A percentile compares a stretch with the other conserved stretches of the same genome.
Evolutionary conservation across 2,797 vertebrate genomes (phyloP).

Genomic region (Crax fasciolata): DNA sequence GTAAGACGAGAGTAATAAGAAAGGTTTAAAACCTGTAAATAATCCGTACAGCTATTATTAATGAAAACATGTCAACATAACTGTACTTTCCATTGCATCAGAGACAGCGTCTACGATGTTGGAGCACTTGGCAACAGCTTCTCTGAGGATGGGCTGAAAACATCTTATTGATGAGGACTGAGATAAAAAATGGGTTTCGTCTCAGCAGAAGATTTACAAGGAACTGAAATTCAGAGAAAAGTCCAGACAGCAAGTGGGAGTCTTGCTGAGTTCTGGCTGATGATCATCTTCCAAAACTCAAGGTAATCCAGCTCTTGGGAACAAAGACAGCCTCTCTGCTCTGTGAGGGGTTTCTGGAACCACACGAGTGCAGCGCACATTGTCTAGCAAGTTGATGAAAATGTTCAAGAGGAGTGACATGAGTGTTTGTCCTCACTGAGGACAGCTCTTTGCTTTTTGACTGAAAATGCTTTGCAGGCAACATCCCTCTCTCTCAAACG

Average conservation of each 20-base stretch:
- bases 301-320: neutral
- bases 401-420: neutral
- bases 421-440: neutral
- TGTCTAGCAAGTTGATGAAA: neutral
- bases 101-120: neutral
- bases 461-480: neutral
- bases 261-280: neutral
- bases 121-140: neutral
- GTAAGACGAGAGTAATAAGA: neutral
- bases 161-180: neutral
- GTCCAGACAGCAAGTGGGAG: fast-evolving
- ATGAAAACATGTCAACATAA: neutral
- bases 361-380: neutral
- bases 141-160: neutral
- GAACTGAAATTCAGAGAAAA: neutral
- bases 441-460: neutral
- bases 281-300: neutral
- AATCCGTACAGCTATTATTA: neutral
- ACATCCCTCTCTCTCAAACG: neutral
- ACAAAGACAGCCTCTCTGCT: neutral
- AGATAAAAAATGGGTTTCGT: neutral
- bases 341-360: neutral
- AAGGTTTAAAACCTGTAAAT: conserved; percentile 2
- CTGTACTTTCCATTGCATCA: neutral
- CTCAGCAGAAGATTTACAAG: neutral